Percentiles rank a stretch among this genome's conserved stretches.
phyloP scores from a whole-genome alignment of 2,888 invertebrate genomes.

The Phalangium opilio region DNA sequence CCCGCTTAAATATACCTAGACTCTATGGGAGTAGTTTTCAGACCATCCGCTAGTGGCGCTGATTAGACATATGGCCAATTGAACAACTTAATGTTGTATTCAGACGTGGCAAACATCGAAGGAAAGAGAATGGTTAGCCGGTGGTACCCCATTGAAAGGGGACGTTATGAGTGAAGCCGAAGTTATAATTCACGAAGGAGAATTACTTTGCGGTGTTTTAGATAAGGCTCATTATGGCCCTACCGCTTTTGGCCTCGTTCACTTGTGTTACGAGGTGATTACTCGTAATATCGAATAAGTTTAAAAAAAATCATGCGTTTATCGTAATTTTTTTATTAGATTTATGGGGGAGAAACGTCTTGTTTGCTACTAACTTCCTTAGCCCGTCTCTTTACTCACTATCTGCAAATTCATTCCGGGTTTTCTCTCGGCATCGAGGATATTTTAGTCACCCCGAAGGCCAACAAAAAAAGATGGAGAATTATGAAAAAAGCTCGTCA shows the following conservation, averaged over 20 bases:
- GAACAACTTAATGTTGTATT: no score
- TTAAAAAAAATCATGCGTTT: no score
- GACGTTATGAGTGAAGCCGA: constrained; percentile 66
- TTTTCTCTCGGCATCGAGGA: constrained; percentile 92
- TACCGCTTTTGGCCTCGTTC: constrained; percentile 82
- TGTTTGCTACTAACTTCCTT: constrained; percentile 70
- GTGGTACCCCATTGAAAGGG: constrained; percentile 42
- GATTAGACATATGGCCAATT: no score
- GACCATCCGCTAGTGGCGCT: no score
- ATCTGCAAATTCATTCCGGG: constrained; percentile 65
- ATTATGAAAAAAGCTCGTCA: constrained; percentile 48
- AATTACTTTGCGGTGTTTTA: constrained; percentile 74
- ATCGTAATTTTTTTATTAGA: constrained; percentile 32
- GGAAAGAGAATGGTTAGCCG: constrained; percentile 46
- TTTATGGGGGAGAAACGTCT: constrained; percentile 79
- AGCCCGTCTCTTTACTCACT: constrained; percentile 78
- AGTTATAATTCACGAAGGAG: constrained; percentile 73
- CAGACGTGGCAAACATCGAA: constrained; percentile 46
- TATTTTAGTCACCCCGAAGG: constrained; percentile 59
- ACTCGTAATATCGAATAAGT: neutral
- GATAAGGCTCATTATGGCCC: constrained; percentile 96
- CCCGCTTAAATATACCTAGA: no score
- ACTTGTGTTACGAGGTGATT: constrained; percentile 70
- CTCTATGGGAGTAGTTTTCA: no score
- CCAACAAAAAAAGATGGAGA: constrained; percentile 53